phyloP scores from a whole-genome alignment of 2,797 vertebrate genomes.

The Neomorphus geoffroyi region DNA sequence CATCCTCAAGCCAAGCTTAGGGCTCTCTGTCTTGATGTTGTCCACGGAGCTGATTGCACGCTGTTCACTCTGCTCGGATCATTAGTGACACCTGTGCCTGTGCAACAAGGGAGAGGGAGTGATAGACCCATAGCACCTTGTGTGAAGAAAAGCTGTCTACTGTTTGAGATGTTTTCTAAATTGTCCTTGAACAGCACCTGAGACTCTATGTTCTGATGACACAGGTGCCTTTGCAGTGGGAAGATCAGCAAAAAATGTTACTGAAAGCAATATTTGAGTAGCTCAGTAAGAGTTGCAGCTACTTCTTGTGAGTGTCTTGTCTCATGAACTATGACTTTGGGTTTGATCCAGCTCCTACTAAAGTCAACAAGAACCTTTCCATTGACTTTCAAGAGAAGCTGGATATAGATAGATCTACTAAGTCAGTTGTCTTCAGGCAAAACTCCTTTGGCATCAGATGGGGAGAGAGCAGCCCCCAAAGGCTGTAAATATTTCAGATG shows the following conservation, averaged over 20 bases:
- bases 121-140: neutral
- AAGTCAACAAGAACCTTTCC: slow-evolving; percentile 9
- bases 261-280: neutral
- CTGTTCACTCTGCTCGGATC: neutral
- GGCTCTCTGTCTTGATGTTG: neutral
- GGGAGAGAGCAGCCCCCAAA: neutral
- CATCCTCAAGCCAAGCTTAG: neutral
- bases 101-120: neutral
- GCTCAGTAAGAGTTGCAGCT: neutral
- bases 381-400: neutral
- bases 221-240: neutral
- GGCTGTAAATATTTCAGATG: slow-evolving; percentile 24
- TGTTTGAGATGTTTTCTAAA: neutral
- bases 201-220: neutral
- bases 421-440: neutral
- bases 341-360: neutral
- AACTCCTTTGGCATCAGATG: neutral
- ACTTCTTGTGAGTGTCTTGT: neutral
- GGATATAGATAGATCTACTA: neutral
- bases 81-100: neutral
- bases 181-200: neutral
- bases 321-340: neutral
- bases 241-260: neutral
- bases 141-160: neutral
- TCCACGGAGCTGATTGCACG: neutral